A percentile compares a stretch with the other conserved stretches of the same genome.
phyloP scores from a whole-genome alignment of 2,888 invertebrate species.

The Eutolmus rufibarbis region DNA sequence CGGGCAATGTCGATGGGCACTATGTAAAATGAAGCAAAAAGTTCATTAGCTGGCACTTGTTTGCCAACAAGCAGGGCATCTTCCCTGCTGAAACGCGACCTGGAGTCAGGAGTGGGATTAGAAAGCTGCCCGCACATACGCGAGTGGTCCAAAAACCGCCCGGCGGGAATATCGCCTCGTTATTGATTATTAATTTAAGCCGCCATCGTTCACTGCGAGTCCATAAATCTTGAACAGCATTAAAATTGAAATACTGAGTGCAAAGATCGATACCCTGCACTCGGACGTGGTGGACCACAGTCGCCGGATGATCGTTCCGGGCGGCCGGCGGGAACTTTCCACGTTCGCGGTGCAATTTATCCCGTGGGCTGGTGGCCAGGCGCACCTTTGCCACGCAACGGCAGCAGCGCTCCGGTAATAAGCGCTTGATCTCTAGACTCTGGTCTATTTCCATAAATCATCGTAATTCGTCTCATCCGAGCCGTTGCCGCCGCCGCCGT shows the following conservation, averaged over 20 bases:
- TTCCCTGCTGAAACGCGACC: not conserved
- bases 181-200: constrained; percentile 27
- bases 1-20: not conserved
- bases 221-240: constrained; percentile 2
- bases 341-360: not conserved
- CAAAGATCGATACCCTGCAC: constrained; percentile 6
- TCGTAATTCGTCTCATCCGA: not conserved
- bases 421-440: not conserved
- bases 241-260: constrained; percentile 23
- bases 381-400: not conserved
- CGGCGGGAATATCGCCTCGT: not conserved
- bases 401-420: not conserved
- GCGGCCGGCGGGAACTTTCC: not conserved
- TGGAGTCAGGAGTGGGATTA: not conserved
- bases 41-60: not conserved
- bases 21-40: not conserved
- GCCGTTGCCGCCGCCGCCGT: not conserved
- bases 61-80: not conserved
- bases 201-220: not conserved
- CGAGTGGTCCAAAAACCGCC: not conserved
- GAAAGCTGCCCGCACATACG: not conserved
- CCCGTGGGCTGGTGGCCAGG: not conserved
- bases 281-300: not conserved
- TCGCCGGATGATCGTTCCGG: not conserved
- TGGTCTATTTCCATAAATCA: constrained; percentile 32